These are phyloP conservation scores for Trichopria drosophilae DNA, from an alignment of 2,888 invertebrate species.

Conservation along the genomic window DNA sequence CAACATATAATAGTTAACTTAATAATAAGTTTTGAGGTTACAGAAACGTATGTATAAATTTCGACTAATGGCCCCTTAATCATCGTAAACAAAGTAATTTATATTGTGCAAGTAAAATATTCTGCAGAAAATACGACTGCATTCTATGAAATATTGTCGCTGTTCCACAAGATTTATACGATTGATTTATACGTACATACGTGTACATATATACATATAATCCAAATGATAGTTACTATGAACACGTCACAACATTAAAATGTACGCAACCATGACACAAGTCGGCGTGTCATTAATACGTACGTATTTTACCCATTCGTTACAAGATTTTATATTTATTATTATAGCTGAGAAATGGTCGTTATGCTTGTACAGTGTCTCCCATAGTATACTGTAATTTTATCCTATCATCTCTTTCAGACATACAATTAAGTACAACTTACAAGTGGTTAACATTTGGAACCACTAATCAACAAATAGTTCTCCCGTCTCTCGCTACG, in stretches of 20 bases:
- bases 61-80: too few relatives aligned
- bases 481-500: slow-evolving; percentile 37
- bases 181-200: too few relatives aligned
- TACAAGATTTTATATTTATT: slow-evolving; percentile 24
- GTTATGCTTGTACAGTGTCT: slow-evolving; percentile 36
- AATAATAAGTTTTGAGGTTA: too few relatives aligned
- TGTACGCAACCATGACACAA: slow-evolving; percentile 47
- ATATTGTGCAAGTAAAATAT: too few relatives aligned
- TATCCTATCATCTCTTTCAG: slow-evolving; percentile 32
- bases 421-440: slow-evolving; percentile 47
- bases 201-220: slow-evolving; percentile 38
- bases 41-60: too few relatives aligned
- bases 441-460: slow-evolving; percentile 48
- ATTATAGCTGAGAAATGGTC: slow-evolving; percentile 38
- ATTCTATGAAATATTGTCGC: too few relatives aligned
- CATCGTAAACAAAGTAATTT: too few relatives aligned
- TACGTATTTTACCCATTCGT: slow-evolving; percentile 26
- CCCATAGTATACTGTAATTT: slow-evolving; percentile 33
- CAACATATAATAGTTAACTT: too few relatives aligned
- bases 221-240: slow-evolving; percentile 45
- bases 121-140: too few relatives aligned
- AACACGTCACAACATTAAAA: slow-evolving; percentile 53
- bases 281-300: slow-evolving; percentile 38
- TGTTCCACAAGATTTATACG: too few relatives aligned
- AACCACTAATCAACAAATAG: slow-evolving; percentile 51